Conservation (phyloP, 1,140 invertebrate species). For the Ditylenchus dipsaci region DNA sequence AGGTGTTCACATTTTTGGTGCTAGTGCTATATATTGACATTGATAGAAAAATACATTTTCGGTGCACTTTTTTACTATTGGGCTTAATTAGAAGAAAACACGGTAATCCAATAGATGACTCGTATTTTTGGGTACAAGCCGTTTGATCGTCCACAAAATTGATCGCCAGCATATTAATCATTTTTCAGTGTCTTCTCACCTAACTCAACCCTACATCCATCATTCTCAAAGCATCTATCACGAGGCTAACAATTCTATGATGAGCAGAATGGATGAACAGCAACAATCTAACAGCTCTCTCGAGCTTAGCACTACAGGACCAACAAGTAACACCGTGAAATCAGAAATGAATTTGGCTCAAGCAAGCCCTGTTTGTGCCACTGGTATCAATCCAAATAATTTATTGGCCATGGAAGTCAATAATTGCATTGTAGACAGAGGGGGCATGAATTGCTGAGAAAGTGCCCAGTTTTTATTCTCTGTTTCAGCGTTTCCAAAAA, state of each 20-base stretch:
- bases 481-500: no score
- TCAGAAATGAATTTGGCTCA: background rate
- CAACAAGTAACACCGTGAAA: no score
- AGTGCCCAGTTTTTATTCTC: no score
- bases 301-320: background rate
- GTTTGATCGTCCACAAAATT: no score
- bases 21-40: no score
- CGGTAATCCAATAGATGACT: background rate
- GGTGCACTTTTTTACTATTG: no score
- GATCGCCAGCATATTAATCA: background rate
- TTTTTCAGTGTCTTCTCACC: background rate
- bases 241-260: background rate
- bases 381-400: background rate
- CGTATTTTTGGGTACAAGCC: no score
- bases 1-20: no score
- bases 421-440: slow-evolving; percentile 1
- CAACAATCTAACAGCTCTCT: background rate
- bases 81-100: no score
- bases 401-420: background rate
- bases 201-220: no score
- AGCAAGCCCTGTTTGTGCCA: background rate
- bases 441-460: background rate
- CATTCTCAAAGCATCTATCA: background rate
- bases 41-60: no score
- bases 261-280: background rate